phyloP scores from a whole-genome alignment of 2,113 vertebrate genomes.

The Notothenia coriiceps region DNA sequence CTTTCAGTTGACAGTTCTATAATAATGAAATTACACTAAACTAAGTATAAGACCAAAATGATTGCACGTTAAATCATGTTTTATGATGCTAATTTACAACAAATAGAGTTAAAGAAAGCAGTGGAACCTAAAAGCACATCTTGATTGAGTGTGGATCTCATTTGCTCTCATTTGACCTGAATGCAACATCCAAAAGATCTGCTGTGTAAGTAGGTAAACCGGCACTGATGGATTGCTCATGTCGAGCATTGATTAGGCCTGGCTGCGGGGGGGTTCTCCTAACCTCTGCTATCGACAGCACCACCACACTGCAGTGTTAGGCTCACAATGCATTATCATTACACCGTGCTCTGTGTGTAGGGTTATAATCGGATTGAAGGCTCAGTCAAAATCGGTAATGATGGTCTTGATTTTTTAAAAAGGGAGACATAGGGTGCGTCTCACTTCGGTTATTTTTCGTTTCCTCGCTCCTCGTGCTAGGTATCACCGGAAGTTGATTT shows the following conservation, averaged over 20 bases:
- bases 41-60: too few relatives aligned
- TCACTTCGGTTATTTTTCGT: too few relatives aligned
- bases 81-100: neutral
- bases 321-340: neutral
- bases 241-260: constrained; percentile 40
- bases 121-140: neutral
- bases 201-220: neutral
- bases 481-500: too few relatives aligned
- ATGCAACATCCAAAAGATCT: neutral
- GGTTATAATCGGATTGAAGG: neutral
- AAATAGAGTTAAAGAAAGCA: neutral
- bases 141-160: neutral
- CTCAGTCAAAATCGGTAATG: too few relatives aligned
- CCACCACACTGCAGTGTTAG: neutral
- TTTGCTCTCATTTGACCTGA: neutral
- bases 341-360: neutral
- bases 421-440: too few relatives aligned
- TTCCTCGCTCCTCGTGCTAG: too few relatives aligned
- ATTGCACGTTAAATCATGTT: neutral
- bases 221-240: constrained; percentile 30
- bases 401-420: too few relatives aligned
- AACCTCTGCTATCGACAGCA: constrained; percentile 27
- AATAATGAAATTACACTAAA: too few relatives aligned
- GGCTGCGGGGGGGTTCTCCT: constrained; percentile 9
- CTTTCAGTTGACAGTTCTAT: too few relatives aligned